Base-by-base conservation (phyloP, 2,888 invertebrate genomes). In the Pardosa pseudoannulata region DNA sequence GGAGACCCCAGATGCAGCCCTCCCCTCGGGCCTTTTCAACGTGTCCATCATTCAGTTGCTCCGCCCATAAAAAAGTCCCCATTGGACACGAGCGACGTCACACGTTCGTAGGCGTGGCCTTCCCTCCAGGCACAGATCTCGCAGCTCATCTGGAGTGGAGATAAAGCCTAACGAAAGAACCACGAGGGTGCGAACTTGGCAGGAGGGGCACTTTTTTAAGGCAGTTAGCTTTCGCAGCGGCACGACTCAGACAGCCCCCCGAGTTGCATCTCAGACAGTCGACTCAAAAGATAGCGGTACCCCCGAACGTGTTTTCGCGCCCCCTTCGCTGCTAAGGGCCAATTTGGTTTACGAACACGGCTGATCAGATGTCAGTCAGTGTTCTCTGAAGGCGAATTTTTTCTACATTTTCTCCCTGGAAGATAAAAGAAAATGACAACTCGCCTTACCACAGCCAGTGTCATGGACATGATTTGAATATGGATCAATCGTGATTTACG, bases 31-130 rank as follows among this genome's bases (percentile, higher is more conserved):
- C 46, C n/a, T 56, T 56, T 56, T 56, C 56, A 56, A 23, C 6
- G 46, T 73, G 85, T 68, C 85, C 46, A 62, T 86, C 70, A 64
- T 6, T 7, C 3, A 1, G n/a, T 13, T 39, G 56, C n/a, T n/a
- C 76, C 83, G 65, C 83, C 83, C n/a, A 50, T 31, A 2, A 3
- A 19, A 28, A 16, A 16, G 9, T n/a, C 31, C 62, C 6, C 39
- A 85, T 85, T 85, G 83, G 83, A 7, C 27, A 39, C 6, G 28
- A 27, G 19, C 72, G 72, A 85, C 83, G 83, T 85, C 83, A 85
- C 83, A 85, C 36, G 7, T 0, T 32, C 29, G 64, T 50, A 39
- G 78, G 83, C 73, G 76, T 56, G 31, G 68, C 23, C 19, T 62
- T 16, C 23, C 28, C 31, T 79, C n/a, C 27, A 13, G 79, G 71